Percentiles rank a stretch among this genome's conserved stretches.
phyloP scores from a whole-genome alignment of 1,140 invertebrate species.

The Anagrus nilaparvatae region DNA sequence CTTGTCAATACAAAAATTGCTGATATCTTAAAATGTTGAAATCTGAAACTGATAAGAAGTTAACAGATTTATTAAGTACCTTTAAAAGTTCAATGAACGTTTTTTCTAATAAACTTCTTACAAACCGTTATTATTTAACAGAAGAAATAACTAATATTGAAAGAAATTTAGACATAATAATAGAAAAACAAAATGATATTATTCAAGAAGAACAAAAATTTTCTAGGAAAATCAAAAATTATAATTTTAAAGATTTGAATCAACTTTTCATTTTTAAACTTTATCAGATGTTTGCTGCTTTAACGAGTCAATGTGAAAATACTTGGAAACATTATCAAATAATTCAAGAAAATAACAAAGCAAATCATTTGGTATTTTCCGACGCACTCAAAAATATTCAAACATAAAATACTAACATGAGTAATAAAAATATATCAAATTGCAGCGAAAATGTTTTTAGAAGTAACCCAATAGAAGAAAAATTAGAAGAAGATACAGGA shows the following conservation, averaged over 20 bases:
- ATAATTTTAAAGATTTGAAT: too few species aligned
- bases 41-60: constrained; percentile 22
- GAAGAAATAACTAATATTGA: constrained; percentile 21
- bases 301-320: constrained; percentile 21
- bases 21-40: constrained; percentile 25
- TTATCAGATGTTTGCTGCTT: constrained; percentile 13
- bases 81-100: constrained; percentile 25
- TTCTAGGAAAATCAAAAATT: constrained; percentile 21
- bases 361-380: constrained; percentile 16
- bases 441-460: constrained; percentile 13
- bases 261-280: constrained; percentile 8
- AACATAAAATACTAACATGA: constrained; percentile 14
- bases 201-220: constrained; percentile 20
- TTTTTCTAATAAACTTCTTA: constrained; percentile 20
- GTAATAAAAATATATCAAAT: constrained; percentile 12
- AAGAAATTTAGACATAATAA: constrained; percentile 17
- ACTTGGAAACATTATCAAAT: constrained; percentile 22
- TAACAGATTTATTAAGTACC: constrained; percentile 20
- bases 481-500: constrained; percentile 23
- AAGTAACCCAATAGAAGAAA: constrained; percentile 20
- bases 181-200: constrained; percentile 20
- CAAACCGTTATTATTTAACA: constrained; percentile 20
- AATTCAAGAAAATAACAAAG: constrained; percentile 15
- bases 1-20: constrained; percentile 26
- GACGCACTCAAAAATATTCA: constrained; percentile 19